Evolutionary conservation across 2,113 vertebrate species (phyloP).

Genomic region (Pipa parva): DNA sequence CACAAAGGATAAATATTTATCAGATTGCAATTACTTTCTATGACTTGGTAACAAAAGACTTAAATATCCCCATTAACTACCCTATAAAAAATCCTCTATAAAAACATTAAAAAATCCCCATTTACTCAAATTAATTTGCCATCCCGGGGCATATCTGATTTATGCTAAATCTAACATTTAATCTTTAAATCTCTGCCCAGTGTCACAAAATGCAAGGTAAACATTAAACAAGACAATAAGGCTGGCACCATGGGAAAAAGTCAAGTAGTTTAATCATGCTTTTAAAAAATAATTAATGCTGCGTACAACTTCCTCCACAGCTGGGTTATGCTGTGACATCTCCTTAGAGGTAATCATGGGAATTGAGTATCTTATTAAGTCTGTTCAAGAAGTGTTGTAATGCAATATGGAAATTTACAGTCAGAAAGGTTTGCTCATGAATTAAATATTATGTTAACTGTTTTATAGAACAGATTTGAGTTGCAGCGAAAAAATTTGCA

Average conservation of each 20-base stretch:
- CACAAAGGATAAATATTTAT: too few species aligned
- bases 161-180: constrained; percentile 31
- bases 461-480: constrained; percentile 19
- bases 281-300: constrained; percentile 49
- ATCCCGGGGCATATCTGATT: too few species aligned
- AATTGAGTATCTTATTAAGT: constrained; percentile 47
- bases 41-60: too few species aligned
- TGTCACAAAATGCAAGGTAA: constrained; percentile 29
- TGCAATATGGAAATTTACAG: constrained; percentile 46
- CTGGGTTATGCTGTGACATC: constrained; percentile 46
- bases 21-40: too few species aligned
- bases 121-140: too few species aligned
- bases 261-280: constrained; percentile 49
- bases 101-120: too few species aligned
- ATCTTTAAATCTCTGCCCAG: constrained; percentile 36
- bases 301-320: constrained; percentile 46
- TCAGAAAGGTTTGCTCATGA: constrained; percentile 35
- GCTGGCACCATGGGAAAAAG: constrained; percentile 39
- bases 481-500: too few species aligned
- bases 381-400: constrained; percentile 45
- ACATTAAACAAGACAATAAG: constrained; percentile 36
- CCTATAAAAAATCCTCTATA: too few species aligned
- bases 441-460: constrained; percentile 41
- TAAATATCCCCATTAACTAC: too few species aligned
- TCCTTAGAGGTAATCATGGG: constrained; percentile 46